Conservation (phyloP, 2,113 vertebrate genomes). For the Prionailurus bengalensis region DNA sequence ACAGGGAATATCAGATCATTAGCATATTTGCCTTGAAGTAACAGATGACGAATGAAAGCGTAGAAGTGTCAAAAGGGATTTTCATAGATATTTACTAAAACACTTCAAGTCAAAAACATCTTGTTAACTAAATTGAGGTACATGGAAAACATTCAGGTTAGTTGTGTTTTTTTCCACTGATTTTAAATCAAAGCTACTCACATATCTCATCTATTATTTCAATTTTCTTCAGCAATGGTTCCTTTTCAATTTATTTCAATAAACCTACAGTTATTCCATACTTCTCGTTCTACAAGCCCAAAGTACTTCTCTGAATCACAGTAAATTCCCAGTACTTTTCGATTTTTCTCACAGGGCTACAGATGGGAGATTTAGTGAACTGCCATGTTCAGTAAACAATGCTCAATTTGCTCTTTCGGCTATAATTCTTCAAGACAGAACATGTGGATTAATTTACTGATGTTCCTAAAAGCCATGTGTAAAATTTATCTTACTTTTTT, state of each 20-base stretch:
- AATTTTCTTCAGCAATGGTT: slow-evolving; percentile 48
- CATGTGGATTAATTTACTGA: not conserved
- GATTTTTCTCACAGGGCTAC: slow-evolving; percentile 38
- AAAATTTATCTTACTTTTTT: slow-evolving; percentile 13
- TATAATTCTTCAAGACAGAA: slow-evolving; percentile 38
- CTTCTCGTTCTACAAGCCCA: not conserved
- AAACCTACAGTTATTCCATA: slow-evolving; percentile 18
- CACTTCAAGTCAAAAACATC: slow-evolving; percentile 59
- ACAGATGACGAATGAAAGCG: slow-evolving; percentile 60
- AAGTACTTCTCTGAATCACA: slow-evolving; percentile 49
- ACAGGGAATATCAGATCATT: slow-evolving; percentile 17
- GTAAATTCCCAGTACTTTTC: not conserved
- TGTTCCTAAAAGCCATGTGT: slow-evolving; percentile 3
- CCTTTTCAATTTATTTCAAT: slow-evolving; percentile 61
- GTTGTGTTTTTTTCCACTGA: slow-evolving; percentile 56
- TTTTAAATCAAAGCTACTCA: slow-evolving; percentile 61
- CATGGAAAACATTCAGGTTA: slow-evolving; percentile 50
- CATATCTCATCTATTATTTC: slow-evolving; percentile 23
- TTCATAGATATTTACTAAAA: slow-evolving; percentile 63
- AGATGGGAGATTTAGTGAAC: slow-evolving; percentile 32
- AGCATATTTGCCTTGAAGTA: slow-evolving; percentile 53
- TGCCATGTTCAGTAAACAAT: slow-evolving; percentile 34
- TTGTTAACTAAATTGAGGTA: slow-evolving; percentile 44
- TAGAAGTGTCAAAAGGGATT: slow-evolving; percentile 53
- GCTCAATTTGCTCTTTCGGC: slow-evolving; percentile 27